Evolutionary conservation across 2,888 invertebrate genomes (phyloP).

Genomic region (Calameuta idolon): DNA sequence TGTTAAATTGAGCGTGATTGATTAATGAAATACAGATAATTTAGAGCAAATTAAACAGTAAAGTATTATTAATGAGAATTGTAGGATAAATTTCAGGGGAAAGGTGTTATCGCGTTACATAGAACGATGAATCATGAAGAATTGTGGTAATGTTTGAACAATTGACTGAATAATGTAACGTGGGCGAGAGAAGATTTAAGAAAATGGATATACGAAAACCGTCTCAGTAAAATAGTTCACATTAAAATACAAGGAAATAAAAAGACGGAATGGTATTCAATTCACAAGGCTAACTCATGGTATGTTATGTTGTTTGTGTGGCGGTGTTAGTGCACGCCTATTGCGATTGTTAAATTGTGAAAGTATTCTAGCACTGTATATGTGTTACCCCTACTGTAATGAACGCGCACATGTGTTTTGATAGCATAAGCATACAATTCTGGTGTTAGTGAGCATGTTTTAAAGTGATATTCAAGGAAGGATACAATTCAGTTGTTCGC

Average conservation of each 20-base stretch:
- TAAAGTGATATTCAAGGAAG: slow-evolving; percentile 44
- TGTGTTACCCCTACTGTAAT: slow-evolving; percentile 12
- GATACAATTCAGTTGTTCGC: slow-evolving; percentile 50
- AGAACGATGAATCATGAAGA: background rate
- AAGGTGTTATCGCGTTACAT: background rate
- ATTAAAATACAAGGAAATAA: slow-evolving; percentile 8
- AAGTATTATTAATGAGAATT: background rate
- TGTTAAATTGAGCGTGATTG: background rate
- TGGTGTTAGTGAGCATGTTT: slow-evolving; percentile 40
- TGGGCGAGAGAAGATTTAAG: background rate
- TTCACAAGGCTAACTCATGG: slow-evolving; percentile 13
- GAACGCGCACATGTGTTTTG: slow-evolving; percentile 15
- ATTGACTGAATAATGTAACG: background rate
- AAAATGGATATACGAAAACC: background rate
- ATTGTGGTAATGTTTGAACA: background rate
- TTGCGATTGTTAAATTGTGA: slow-evolving; percentile 30
- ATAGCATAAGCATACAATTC: slow-evolving; percentile 19
- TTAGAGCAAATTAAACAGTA: background rate
- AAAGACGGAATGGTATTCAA: slow-evolving; percentile 12
- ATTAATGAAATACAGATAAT: background rate
- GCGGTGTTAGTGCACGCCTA: background rate
- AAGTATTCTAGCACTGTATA: slow-evolving; percentile 22
- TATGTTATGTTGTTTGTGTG: background rate
- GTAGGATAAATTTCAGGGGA: background rate
- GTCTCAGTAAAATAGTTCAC: background rate